A percentile compares a stretch with the other conserved stretches of the same genome.
phyloP scores from a whole-genome alignment of 2,888 invertebrate species.

The Mongoloraphidia duomilia region DNA sequence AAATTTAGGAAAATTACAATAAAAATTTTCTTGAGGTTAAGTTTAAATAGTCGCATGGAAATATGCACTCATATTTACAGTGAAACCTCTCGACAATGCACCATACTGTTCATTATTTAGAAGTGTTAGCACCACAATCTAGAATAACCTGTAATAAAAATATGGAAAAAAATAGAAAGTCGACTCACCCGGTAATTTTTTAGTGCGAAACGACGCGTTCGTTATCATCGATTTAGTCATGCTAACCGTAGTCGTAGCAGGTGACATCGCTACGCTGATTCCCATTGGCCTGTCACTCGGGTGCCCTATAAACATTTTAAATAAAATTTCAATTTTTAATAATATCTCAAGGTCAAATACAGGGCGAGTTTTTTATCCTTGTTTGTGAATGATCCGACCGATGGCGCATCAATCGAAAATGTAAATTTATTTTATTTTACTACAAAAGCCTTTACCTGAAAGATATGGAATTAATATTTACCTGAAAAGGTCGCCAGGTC shows the following conservation, averaged over 20 bases:
- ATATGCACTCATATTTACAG: no score
- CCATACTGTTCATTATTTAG: background rate
- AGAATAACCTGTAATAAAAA: background rate
- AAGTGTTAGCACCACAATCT: background rate
- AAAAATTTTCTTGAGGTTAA: no score
- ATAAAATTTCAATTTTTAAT: slow-evolving; percentile 7
- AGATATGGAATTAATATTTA: no score
- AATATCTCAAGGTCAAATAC: no score
- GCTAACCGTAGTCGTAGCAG: slow-evolving; percentile 57
- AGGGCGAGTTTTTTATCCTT: no score
- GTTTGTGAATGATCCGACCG: no score
- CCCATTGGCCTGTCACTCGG: slow-evolving; percentile 70
- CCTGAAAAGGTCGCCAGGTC: no score
- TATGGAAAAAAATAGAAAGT: background rate
- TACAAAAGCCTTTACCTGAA: no score
- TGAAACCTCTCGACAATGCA: background rate
- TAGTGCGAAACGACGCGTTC: slow-evolving; percentile 94
- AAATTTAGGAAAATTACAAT: no score
- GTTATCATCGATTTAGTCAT: slow-evolving; percentile 92
- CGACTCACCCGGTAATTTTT: slow-evolving; percentile 78
- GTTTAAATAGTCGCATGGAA: no score
- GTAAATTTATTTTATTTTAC: no score
- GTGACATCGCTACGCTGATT: slow-evolving; percentile 61
- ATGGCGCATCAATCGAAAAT: no score
- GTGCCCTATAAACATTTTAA: slow-evolving; percentile 4